Conservation (phyloP, 2,888 invertebrate genomes). For the Lycocerus yunnanus region DNA sequence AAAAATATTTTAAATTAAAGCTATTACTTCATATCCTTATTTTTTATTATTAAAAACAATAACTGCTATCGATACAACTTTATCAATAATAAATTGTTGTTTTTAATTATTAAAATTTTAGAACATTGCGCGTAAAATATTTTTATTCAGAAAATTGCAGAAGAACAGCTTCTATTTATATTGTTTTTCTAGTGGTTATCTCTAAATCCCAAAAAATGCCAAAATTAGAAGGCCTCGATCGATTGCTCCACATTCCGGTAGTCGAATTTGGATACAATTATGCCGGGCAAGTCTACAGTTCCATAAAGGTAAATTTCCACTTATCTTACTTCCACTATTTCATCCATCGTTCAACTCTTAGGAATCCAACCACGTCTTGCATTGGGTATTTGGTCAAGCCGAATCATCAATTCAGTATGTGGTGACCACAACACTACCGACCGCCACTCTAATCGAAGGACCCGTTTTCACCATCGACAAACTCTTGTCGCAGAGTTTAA, state of each 20-base stretch:
- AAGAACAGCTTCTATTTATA: too few species aligned
- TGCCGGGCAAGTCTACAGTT: constrained; percentile 74
- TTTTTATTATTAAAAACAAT: not conserved
- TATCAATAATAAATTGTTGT: not conserved
- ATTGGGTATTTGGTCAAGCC: constrained; percentile 77
- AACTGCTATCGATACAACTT: not conserved
- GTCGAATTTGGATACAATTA: constrained; percentile 78
- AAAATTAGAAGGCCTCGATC: constrained; percentile 72
- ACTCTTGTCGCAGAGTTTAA: constrained; percentile 81
- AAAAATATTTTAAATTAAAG: not conserved
- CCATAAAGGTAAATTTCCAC: constrained; percentile 70
- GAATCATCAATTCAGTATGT: constrained; percentile 76
- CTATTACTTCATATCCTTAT: not conserved
- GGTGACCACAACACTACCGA: constrained; percentile 74
- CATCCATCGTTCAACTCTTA: constrained; percentile 42
- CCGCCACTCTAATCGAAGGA: constrained; percentile 71
- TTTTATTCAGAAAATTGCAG: too few species aligned
- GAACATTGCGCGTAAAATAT: not conserved
- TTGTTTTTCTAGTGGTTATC: constrained; percentile 9
- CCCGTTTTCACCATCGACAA: constrained; percentile 75
- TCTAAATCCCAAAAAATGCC: constrained; percentile 54
- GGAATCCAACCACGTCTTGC: constrained; percentile 73
- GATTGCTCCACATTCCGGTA: constrained; percentile 79
- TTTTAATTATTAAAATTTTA: not conserved
- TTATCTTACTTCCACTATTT: not conserved